Conservation (phyloP, 2,797 vertebrate genomes). For the Labeo calbasu region DNA sequence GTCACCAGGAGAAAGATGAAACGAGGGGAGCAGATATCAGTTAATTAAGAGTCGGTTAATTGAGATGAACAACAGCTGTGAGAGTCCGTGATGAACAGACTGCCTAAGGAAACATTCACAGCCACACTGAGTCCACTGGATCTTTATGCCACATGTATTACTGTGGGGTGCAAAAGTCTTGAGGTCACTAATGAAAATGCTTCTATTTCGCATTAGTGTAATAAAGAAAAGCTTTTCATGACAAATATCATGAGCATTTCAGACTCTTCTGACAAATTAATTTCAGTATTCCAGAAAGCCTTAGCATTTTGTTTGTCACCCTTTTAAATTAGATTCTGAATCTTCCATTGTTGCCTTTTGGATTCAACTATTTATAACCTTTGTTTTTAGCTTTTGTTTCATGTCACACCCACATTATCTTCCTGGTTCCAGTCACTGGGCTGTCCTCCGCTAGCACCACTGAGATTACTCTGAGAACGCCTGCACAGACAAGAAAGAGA, state of each 20-base stretch:
- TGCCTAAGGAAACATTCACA: conserved; percentile 8
- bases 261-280: not conserved
- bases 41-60: conserved; percentile 64
- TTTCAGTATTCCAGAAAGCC: not conserved
- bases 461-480: conserved; percentile 83
- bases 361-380: not conserved
- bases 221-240: not conserved
- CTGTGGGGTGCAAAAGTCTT: not conserved
- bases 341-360: not conserved
- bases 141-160: not conserved
- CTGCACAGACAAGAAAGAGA: conserved; percentile 68
- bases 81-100: not conserved
- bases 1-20: conserved; percentile 27
- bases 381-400: conserved; percentile 22
- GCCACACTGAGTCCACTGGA: not conserved
- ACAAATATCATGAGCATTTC: not conserved
- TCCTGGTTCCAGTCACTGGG: conserved; percentile 88
- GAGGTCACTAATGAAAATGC: not conserved
- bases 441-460: conserved; percentile 83
- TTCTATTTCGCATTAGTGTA: not conserved
- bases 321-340: not conserved
- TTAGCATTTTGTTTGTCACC: not conserved
- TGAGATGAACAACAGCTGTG: conserved; percentile 60
- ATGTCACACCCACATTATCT: conserved; percentile 83
- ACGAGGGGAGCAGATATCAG: conserved; percentile 62